Evolutionary conservation across 2,888 invertebrate species (phyloP).

Genomic region (Chloromyia formosa): DNA sequence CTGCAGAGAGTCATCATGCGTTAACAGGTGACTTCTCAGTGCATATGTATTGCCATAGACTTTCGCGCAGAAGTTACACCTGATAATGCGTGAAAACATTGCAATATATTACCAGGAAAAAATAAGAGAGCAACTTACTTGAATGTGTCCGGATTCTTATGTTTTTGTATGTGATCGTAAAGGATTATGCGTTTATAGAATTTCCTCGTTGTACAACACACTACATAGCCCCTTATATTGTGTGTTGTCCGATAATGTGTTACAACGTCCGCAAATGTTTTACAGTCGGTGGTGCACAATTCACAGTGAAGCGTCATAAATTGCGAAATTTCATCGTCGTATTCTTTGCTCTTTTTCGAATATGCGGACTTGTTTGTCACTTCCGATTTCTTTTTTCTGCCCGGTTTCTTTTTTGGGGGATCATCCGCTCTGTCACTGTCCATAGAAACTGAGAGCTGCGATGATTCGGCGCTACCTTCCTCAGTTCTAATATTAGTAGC

Average conservation of each 20-base stretch:
- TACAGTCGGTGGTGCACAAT: slow-evolving; percentile 55
- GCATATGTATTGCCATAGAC: slow-evolving; percentile 60
- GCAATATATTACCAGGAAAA: no score
- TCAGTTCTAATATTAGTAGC: no score
- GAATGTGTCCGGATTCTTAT: slow-evolving; percentile 61
- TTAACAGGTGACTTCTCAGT: slow-evolving; percentile 58
- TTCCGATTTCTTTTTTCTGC: slow-evolving; percentile 23
- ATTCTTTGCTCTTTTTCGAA: slow-evolving; percentile 53
- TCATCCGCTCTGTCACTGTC: not conserved
- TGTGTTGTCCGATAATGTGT: slow-evolving; percentile 59
- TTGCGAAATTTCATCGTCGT: slow-evolving; percentile 58
- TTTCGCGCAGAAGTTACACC: slow-evolving; percentile 60
- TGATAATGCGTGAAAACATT: slow-evolving; percentile 44
- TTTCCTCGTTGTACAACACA: slow-evolving; percentile 55
- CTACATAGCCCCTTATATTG: slow-evolving; percentile 57
- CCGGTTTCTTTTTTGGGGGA: slow-evolving; percentile 20
- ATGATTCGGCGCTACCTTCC: no score
- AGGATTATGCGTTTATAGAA: slow-evolving; percentile 48
- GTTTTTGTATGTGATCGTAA: slow-evolving; percentile 61
- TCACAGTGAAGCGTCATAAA: slow-evolving; percentile 60
- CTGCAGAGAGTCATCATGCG: slow-evolving; percentile 59
- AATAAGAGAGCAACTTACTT: slow-evolving; percentile 60
- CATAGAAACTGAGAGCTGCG: no score
- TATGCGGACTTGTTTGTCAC: slow-evolving; percentile 23
- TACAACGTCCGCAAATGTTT: slow-evolving; percentile 57